Conservation (phyloP, 2,888 invertebrate genomes). For the Eristalinus aeneus region DNA sequence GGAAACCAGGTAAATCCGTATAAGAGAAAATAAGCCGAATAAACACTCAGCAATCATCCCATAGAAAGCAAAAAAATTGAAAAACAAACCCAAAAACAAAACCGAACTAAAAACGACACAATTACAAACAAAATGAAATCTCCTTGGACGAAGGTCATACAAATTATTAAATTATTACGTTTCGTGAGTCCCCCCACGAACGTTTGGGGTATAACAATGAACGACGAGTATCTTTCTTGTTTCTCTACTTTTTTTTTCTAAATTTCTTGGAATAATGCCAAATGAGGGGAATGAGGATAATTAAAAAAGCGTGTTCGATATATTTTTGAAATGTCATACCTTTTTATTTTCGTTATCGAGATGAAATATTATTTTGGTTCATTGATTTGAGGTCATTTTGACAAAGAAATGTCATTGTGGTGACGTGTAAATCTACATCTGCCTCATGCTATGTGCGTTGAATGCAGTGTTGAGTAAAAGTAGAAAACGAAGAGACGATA, state of each 20-base stretch:
- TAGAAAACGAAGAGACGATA: neutral
- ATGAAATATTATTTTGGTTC: neutral
- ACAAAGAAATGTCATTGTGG: neutral
- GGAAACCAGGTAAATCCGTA: neutral
- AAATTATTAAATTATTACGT: conserved; percentile 38
- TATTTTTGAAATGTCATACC: conserved; percentile 30
- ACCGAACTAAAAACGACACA: neutral
- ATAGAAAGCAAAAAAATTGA: neutral
- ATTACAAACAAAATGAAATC: conserved; percentile 10
- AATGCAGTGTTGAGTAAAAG: neutral
- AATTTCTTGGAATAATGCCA: conserved; percentile 30
- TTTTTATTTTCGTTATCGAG: neutral
- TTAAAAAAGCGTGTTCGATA: conserved; percentile 42
- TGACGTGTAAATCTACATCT: neutral
- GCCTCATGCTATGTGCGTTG: neutral
- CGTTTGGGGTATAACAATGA: neutral
- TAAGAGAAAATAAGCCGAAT: neutral
- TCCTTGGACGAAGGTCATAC: conserved; percentile 47
- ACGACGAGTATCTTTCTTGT: neutral
- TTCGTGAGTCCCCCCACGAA: neutral
- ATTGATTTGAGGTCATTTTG: neutral
- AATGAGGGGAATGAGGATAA: conserved; percentile 9
- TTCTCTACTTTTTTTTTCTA: neutral
- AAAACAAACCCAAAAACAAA: conserved; percentile 5
- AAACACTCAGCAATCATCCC: neutral